Evolutionary conservation across 2,797 vertebrate genomes (phyloP).

Genomic region (Pseudomugil gertrudae): DNA sequence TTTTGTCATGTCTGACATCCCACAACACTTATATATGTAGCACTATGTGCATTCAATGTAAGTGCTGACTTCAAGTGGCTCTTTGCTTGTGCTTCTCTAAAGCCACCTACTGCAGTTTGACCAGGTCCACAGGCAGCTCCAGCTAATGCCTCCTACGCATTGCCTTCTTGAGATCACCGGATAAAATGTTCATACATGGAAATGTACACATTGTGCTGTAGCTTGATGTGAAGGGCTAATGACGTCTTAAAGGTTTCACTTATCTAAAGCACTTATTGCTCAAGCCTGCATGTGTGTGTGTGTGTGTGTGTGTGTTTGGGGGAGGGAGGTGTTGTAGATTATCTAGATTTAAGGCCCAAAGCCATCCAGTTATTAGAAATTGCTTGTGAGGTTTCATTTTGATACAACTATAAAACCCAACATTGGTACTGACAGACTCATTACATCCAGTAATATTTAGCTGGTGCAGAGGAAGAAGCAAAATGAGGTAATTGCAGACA

Average conservation of each 20-base stretch:
- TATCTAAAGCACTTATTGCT: constrained; percentile 57
- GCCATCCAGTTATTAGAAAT: constrained; percentile 48
- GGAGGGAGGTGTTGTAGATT: constrained; percentile 16
- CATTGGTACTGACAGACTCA: constrained; percentile 63
- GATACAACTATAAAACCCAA: constrained; percentile 32
- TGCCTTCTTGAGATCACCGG: constrained; percentile 65
- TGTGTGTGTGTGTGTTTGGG: not conserved
- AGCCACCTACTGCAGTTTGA: constrained; percentile 66
- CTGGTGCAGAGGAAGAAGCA: constrained; percentile 56
- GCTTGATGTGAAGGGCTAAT: constrained; percentile 68
- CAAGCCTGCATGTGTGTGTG: constrained; percentile 28
- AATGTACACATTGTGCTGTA: constrained; percentile 64
- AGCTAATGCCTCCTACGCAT: constrained; percentile 71
- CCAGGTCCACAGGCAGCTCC: constrained; percentile 60
- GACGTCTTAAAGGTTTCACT: constrained; percentile 73
- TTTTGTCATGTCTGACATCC: constrained; percentile 27
- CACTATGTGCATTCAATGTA: constrained; percentile 23
- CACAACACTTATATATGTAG: constrained; percentile 13
- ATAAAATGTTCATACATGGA: constrained; percentile 68
- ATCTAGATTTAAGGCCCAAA: constrained; percentile 30
- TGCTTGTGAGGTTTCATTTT: constrained; percentile 63
- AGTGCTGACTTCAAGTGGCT: constrained; percentile 50
- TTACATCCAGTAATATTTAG: constrained; percentile 67
- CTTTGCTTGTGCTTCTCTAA: constrained; percentile 54
- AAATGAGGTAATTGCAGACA: constrained; percentile 56